Evolutionary conservation across 2,797 vertebrate genomes (phyloP).

Genomic region (Coranthus polyacanthus): DNA sequence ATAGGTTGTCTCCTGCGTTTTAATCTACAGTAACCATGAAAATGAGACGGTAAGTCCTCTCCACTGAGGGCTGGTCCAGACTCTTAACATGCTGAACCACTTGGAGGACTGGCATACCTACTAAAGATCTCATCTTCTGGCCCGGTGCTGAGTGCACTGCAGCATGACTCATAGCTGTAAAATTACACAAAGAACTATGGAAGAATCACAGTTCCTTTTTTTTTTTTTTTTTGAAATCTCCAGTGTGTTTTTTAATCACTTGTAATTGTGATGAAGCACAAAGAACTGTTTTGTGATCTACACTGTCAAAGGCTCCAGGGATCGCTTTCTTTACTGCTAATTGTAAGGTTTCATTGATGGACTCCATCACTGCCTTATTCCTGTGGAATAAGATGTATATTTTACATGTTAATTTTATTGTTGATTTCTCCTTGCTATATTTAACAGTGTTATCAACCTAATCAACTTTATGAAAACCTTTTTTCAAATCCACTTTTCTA

Average conservation of each 20-base stretch:
- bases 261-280: conserved; percentile 59
- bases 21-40: conserved; percentile 36
- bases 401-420: conserved; percentile 38
- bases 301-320: conserved; percentile 9
- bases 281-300: conserved; percentile 25
- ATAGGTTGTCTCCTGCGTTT: conserved; percentile 17
- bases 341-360: conserved; percentile 40
- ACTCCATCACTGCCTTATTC: conserved; percentile 62
- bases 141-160: conserved; percentile 37
- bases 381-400: conserved; percentile 68
- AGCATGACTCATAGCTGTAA: conserved; percentile 61
- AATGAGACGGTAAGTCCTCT: conserved; percentile 44
- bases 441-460: conserved; percentile 17
- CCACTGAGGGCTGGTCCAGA: conserved; percentile 59
- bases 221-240: conserved; percentile 12
- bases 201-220: conserved; percentile 39
- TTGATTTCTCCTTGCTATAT: conserved; percentile 28
- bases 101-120: conserved; percentile 59
- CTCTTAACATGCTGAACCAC: conserved; percentile 59
- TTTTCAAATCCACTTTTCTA: conserved; percentile 2
- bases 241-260: conserved; percentile 33
- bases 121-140: conserved; percentile 68
- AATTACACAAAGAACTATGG: conserved; percentile 48
- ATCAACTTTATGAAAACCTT: conserved; percentile 3
- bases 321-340: conserved; percentile 22